Evolutionary conservation across 1,140 invertebrate species (phyloP).

Genomic region (Meloidogyne exigua): DNA sequence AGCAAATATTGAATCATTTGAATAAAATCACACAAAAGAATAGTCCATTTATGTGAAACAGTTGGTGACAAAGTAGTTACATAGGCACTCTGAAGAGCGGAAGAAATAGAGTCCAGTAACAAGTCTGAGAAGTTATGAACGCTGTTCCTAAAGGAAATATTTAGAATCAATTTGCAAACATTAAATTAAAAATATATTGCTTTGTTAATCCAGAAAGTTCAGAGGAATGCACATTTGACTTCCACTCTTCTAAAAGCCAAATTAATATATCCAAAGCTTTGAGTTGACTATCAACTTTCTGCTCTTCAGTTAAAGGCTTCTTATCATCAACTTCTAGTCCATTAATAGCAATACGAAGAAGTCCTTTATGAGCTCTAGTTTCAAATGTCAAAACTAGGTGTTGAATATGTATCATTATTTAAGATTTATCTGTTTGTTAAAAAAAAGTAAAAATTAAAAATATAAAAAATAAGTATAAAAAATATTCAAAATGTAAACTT

Average conservation of each 20-base stretch:
- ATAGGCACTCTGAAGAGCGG: background rate
- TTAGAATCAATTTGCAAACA: too few relatives aligned
- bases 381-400: background rate
- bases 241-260: background rate
- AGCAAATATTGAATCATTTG: background rate
- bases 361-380: background rate
- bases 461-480: too few relatives aligned
- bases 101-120: background rate
- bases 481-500: background rate
- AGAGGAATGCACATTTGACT: background rate
- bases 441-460: too few relatives aligned
- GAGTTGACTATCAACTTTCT: background rate
- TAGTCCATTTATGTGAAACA: constrained; percentile 18
- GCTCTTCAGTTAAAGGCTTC: background rate
- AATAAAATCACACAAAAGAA: constrained; percentile 12
- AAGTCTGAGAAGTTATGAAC: too few relatives aligned
- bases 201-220: background rate
- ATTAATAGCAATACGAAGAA: background rate
- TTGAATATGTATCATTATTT: background rate
- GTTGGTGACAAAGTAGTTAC: background rate
- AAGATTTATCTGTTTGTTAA: too few relatives aligned
- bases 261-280: background rate
- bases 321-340: background rate
- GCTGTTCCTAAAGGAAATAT: too few relatives aligned
- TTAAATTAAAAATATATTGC: too few relatives aligned